Percentiles rank a stretch among this genome's conserved stretches.
Evolutionary conservation across 1,140 invertebrate genomes (phyloP).

Genomic region (Lepeophtheirus salmonis): DNA sequence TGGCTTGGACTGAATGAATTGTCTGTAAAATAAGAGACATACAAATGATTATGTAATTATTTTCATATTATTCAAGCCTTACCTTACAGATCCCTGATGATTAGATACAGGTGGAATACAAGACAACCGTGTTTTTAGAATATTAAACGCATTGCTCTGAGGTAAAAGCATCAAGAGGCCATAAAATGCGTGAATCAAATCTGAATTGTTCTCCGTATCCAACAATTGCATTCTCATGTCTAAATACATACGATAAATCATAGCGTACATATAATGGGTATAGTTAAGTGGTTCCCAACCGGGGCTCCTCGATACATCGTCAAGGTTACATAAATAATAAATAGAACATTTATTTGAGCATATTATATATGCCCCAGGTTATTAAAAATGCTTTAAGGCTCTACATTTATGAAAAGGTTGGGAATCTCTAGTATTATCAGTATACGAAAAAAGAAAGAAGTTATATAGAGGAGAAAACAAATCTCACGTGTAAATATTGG

Average conservation of each 20-base stretch:
- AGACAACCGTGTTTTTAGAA: conserved; percentile 61
- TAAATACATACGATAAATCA: conserved; percentile 29
- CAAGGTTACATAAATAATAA: no score
- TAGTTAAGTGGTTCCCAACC: background rate
- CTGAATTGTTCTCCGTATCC: conserved; percentile 51
- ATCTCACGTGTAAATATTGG: conserved; percentile 94
- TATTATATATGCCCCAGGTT: no score
- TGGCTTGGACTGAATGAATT: no score
- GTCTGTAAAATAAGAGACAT: no score
- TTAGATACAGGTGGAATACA: conserved; percentile 53
- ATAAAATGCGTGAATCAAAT: conserved; percentile 72
- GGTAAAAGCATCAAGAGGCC: conserved; percentile 92
- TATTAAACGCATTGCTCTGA: conserved; percentile 85
- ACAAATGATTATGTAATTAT: no score
- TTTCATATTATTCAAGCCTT: no score
- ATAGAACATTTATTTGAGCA: no score
- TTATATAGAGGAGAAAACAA: background rate
- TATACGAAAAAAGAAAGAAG: no score
- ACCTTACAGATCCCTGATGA: conserved; percentile 24
- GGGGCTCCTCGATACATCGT: no score
- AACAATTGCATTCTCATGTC: conserved; percentile 79
- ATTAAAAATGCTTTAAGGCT: no score
- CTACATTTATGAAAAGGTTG: no score
- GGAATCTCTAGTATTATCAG: no score
- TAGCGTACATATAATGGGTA: conserved; percentile 7